phyloP scores from a whole-genome alignment of 1,140 invertebrate species.

The Papilio polyxenes region DNA sequence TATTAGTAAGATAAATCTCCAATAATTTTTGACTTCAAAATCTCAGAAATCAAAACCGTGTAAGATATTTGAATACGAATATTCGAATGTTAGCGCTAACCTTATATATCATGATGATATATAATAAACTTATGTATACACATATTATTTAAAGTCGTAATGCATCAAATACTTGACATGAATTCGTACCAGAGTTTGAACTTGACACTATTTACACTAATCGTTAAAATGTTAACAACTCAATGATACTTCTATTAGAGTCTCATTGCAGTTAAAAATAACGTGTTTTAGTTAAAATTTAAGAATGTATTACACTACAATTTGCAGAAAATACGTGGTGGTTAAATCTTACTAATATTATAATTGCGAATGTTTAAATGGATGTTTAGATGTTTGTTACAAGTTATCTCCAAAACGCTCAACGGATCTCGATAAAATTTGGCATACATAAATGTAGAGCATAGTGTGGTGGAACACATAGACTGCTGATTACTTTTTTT shows the following conservation, averaged over 20 bases:
- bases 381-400: too few relatives aligned
- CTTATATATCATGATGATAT: background rate
- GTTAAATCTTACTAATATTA: too few relatives aligned
- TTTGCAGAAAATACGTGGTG: too few relatives aligned
- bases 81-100: background rate
- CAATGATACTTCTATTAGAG: background rate
- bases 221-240: conserved; percentile 3
- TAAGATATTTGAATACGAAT: background rate
- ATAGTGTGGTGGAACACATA: too few relatives aligned
- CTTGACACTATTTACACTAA: conserved; percentile 7
- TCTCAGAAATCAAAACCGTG: too few relatives aligned
- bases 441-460: too few relatives aligned
- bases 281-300: background rate
- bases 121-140: background rate
- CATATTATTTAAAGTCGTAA: background rate
- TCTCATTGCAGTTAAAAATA: conserved; percentile 16
- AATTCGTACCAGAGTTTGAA: conserved; percentile 1
- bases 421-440: too few relatives aligned
- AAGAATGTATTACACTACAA: background rate
- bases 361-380: too few relatives aligned
- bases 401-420: too few relatives aligned
- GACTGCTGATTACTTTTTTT: too few relatives aligned
- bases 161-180: conserved; percentile 2
- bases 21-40: background rate
- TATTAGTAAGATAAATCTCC: too few relatives aligned